These are phyloP conservation scores for Ectemnius cavifrons DNA, from an alignment of 2,888 invertebrate genomes.

Conservation along the genomic window DNA sequence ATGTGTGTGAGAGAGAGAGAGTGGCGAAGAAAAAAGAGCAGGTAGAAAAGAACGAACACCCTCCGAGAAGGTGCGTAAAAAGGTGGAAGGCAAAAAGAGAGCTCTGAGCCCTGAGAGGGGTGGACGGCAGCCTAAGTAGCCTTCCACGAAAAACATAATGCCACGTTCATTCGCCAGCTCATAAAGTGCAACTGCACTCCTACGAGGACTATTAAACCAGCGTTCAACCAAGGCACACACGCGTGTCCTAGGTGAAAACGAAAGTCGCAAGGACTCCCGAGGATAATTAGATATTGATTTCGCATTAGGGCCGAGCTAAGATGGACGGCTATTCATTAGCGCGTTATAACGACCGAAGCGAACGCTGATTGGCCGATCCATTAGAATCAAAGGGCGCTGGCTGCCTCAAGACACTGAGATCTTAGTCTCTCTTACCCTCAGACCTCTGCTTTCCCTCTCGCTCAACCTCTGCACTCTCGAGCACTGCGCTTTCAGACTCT, in stretches of 20 bases:
- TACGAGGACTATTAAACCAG: no score
- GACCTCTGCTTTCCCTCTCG: not conserved
- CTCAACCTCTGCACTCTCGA: not conserved
- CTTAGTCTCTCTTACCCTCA: conserved; percentile 4
- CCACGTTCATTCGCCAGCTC: no score
- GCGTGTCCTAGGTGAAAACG: no score
- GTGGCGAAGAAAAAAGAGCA: not conserved
- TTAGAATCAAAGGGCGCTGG: conserved; percentile 60
- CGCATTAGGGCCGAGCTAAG: conserved; percentile 65
- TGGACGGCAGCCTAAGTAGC: not conserved
- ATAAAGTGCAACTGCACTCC: no score
- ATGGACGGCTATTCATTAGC: conserved; percentile 65
- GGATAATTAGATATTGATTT: conserved; percentile 75
- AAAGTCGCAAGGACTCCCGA: conserved; percentile 17
- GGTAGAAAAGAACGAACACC: not conserved
- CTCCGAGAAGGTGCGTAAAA: not conserved
- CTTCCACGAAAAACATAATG: no score
- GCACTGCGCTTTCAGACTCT: conserved; percentile 9
- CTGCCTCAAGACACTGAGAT: no score
- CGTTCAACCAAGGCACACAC: no score
- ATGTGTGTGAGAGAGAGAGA: not conserved
- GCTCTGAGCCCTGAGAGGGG: not conserved
- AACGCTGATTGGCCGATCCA: conserved; percentile 58
- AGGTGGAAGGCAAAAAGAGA: conserved; percentile 32
- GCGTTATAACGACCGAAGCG: conserved; percentile 53